Evolutionary conservation across 2,113 vertebrate species (phyloP), one percentile per base, ranked within the genome.

Genomic region (Osmerus eperlanus): DNA sequence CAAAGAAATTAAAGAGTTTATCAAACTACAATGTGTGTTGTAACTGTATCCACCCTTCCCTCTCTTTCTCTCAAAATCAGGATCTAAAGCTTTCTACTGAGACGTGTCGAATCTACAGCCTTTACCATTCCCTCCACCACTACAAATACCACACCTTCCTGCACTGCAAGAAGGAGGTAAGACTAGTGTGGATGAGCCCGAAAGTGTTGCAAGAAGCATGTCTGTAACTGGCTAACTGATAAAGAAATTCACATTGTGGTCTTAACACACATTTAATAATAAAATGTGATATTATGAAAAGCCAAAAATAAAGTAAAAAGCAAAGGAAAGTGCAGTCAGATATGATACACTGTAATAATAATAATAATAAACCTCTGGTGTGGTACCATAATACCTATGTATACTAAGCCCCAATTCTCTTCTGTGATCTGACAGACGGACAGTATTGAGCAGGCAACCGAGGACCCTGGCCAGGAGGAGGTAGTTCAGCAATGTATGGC

Each of bases 111-210:
- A 92, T 95, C 84, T 97, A 96, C 88, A 95, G 94, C 47, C 93
- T 96, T 29, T 97, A 95, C 85, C 95, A 97, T 83, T 95, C 95
- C 19, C 92, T 97, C 73, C 95, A 97, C 86, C 95, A 97, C 89
- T 97, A 96, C 87, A 97, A 97, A 76, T 96, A 96, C 89, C 95
- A 97, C 89, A 97, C 94, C 73, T 97, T 97, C 84, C 89, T 97
- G 83, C 94, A 94, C 90, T 97, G 95, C 90, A 95, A 95, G 81
- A 94, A 95, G 88, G 95, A 97, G 94, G 95, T 96, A 85, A 90
- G 25, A 3, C 29, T 28, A 28, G 7, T 4, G 15, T 6, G 28
- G 13, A 62, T 28, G 15, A 28, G 23, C 14, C 15, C 15, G 16
- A 4, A 56, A 18, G 55, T 56, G 2, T 19, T 56, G 41, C 9